Conservation (phyloP, 2,113 vertebrate species). For the Paradisaea rubra region DNA sequence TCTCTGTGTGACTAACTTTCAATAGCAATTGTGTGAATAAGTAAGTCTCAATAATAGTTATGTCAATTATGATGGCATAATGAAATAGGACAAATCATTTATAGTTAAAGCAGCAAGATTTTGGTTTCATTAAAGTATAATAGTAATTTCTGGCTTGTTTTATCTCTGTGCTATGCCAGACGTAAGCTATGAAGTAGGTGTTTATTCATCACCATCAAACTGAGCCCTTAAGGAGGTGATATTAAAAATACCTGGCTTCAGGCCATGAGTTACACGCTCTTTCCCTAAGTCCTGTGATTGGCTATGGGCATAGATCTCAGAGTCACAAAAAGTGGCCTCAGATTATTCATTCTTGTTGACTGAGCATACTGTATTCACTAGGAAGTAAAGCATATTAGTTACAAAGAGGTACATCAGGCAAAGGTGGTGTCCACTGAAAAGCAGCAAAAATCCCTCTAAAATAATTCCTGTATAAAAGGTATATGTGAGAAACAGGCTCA, state of each 20-base stretch:
- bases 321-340: neutral
- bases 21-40: neutral
- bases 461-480: neutral
- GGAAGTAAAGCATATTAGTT: neutral
- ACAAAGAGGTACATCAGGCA: neutral
- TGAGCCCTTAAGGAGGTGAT: neutral
- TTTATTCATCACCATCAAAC: neutral
- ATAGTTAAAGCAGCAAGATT: neutral
- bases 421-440: neutral
- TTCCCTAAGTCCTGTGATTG: neutral
- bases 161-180: neutral
- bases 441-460: neutral
- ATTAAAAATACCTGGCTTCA: neutral
- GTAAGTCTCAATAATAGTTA: neutral
- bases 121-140: neutral
- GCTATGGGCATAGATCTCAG: neutral
- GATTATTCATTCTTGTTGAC: neutral
- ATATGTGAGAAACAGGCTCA: neutral
- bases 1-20: neutral
- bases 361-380: neutral
- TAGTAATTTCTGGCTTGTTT: neutral
- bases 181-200: neutral
- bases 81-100: neutral
- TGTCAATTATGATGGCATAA: neutral
- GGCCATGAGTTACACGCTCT: neutral